These are phyloP conservation scores for Xiphias gladius DNA, from an alignment of 2,113 vertebrate genomes.

Conservation along the genomic window DNA sequence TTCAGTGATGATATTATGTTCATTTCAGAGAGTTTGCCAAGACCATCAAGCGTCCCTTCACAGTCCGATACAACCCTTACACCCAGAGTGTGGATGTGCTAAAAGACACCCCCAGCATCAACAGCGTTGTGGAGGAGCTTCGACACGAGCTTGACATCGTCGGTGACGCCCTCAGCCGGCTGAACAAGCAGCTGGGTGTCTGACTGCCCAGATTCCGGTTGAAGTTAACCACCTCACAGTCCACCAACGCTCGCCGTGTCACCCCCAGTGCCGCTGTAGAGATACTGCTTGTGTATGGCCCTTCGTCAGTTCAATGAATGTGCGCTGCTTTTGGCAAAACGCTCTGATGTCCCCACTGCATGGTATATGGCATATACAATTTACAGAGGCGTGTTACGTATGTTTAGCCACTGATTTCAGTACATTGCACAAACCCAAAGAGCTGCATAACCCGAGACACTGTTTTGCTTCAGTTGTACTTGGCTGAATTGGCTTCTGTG, in stretches of 20 bases:
- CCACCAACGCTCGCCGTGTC: constrained; percentile 21
- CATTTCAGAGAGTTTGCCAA: constrained; percentile 94
- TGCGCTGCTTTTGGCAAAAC: constrained; percentile 43
- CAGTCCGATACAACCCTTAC: constrained; percentile 95
- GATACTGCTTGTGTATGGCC: constrained; percentile 54
- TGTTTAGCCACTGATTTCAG: constrained; percentile 48
- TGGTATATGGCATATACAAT: constrained; percentile 32
- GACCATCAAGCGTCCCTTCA: constrained; percentile 97
- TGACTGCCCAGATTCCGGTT: constrained; percentile 68
- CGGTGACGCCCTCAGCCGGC: constrained; percentile 91
- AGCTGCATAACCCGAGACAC: constrained; percentile 48
- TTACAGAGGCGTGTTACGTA: constrained; percentile 22
- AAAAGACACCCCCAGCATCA: constrained; percentile 92
- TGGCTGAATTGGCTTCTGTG: constrained; percentile 27
- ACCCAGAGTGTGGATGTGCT: constrained; percentile 94
- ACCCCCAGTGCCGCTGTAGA: constrained; percentile 42
- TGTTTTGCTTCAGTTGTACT: constrained; percentile 36
- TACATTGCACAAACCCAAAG: constrained; percentile 65
- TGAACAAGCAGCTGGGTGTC: constrained; percentile 89
- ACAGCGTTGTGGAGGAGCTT: constrained; percentile 91
- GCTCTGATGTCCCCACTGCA: constrained; percentile 42
- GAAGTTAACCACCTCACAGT: constrained; percentile 5
- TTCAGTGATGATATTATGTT: not conserved
- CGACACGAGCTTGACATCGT: constrained; percentile 93
- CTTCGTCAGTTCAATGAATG: constrained; percentile 68